Base-by-base conservation (phyloP, 1,140 invertebrate genomes). In the Pogonus chalceus region DNA sequence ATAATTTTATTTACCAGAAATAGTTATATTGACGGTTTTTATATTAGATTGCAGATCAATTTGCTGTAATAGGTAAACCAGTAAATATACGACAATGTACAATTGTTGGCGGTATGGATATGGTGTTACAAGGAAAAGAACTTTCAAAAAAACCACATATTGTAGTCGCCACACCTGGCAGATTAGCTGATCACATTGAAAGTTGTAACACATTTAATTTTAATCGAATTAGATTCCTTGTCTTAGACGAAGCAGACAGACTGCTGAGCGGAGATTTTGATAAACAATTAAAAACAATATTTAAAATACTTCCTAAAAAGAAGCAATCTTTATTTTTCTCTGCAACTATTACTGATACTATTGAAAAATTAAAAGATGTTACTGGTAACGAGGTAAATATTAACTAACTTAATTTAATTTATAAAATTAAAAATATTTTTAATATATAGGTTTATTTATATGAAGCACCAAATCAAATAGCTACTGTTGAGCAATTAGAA, bases 161-260 rank as follows among this genome's bases (percentile, higher is more conserved):
- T 63, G 87, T 99, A 20, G 84, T 99, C 31, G 88, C 92, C 3
- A 96, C 95, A 64, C 93, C 93, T 23, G 94, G 94, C 10, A 76
- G 89, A 20, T 69, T 96, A 14, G 86, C 88, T 0, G 93, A 96
- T 73, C 90, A 95, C 69, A 72, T 96, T 4, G 80, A 86, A 56
- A 90, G 87, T 52, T 92, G 81, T 70, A 75, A 90, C 61, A 91
- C 87, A 20, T 91, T 92, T 69, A 81, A 81, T 9, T 80, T 95
- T 26, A 81, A 83, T 63, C 82, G 79, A 62, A 81, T 95, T 2
- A 84, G 87, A 66, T 96, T 88, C 75, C 69, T 94, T 31, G 88
- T 97, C 2, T 69, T 96, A 23, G 94, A 97, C 72, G 94, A 97
- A 78, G 93, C 92, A 20, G 93, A 96, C 70, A 80, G 87, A 70